Percentiles rank a stretch among this genome's conserved stretches.
Evolutionary conservation across 2,888 invertebrate genomes (phyloP).

Genomic region (Machimus rusticus): DNA sequence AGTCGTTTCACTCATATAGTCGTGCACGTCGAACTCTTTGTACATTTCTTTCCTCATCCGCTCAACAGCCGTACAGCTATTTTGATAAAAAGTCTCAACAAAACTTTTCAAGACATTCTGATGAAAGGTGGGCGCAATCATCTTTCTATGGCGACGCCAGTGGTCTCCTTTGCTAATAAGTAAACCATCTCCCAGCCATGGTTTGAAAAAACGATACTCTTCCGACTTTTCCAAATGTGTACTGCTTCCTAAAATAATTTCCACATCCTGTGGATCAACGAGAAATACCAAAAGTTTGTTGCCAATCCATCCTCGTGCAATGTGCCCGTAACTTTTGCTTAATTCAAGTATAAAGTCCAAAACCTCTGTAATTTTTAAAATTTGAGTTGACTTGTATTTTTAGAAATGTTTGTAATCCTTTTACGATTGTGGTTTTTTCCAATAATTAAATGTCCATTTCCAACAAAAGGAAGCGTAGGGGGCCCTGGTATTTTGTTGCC

Average conservation of each 20-base stretch:
- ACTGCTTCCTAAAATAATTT: conserved; percentile 76
- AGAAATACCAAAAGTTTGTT: conserved; percentile 74
- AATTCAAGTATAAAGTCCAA: conserved; percentile 64
- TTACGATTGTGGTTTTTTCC: conserved; percentile 71
- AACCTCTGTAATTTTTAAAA: conserved; percentile 61
- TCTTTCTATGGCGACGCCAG: conserved; percentile 82
- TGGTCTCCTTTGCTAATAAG: conserved; percentile 79
- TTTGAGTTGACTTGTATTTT: not conserved
- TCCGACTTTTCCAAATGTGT: conserved; percentile 77
- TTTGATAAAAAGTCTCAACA: conserved; percentile 77
- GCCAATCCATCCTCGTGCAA: conserved; percentile 73
- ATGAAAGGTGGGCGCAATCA: conserved; percentile 86
- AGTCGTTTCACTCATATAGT: conserved; percentile 81
- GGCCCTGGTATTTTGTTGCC: conserved; percentile 77
- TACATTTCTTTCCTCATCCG: conserved; percentile 72
- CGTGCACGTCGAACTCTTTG: conserved; percentile 78
- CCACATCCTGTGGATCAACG: conserved; percentile 74
- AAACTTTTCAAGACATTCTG: conserved; percentile 84
- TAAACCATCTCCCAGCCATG: conserved; percentile 82
- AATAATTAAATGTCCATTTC: conserved; percentile 73
- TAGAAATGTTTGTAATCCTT: conserved; percentile 47
- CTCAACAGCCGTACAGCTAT: conserved; percentile 74
- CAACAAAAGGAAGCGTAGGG: conserved; percentile 70
- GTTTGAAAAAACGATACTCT: conserved; percentile 79
- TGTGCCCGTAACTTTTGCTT: conserved; percentile 66